Evolutionary conservation across 1,140 invertebrate species (phyloP), one percentile per base, ranked within the genome.

Genomic region (Myzus persicae): DNA sequence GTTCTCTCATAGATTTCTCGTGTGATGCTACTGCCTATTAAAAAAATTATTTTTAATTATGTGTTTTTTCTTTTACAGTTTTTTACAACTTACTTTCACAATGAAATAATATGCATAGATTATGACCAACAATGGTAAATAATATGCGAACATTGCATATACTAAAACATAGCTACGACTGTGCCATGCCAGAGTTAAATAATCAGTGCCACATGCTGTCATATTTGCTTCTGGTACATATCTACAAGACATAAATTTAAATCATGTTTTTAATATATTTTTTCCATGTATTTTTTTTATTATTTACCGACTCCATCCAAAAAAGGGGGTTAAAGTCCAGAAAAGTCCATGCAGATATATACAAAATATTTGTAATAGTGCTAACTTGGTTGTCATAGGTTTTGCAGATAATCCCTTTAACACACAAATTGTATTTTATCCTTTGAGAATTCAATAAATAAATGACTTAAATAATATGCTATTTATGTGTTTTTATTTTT

Each of bases 171-270:
- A 98, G 90, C 97, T 97, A 90, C 95, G 95, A 94, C 96, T 96
- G 24, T 96, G 93, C 96, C 96, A 96, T 90, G 97, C 96, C 94
- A 96, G 96, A 90, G 95, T 96, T 81, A 98, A 95, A 94, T 98
- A 98, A 95, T 98, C 98, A 93, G 98, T 98, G 44, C 97, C 98
- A 94, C 98, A 98, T 38, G 97, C 97, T 42, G 97, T 98, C 96
- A 98, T 97, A 94, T 98, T 98, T 89, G 97, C 97, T 95, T 98
- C 98, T n/a, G 97, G 97, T 84, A 98, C 97, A 95, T 98, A 98
- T 94, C 97, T 97, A 46, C 94, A 94, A 94, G 46, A 91, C 42
- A 42, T 90, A 93, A 18, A 48, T 54, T 54, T 31, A 85, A 85
- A 51, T 51, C 4, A 48, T n/a, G 11, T 14, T n/a, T 76, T 76